Conservation (phyloP, 2,113 vertebrate species). For the Rousettus leschenaultii region DNA sequence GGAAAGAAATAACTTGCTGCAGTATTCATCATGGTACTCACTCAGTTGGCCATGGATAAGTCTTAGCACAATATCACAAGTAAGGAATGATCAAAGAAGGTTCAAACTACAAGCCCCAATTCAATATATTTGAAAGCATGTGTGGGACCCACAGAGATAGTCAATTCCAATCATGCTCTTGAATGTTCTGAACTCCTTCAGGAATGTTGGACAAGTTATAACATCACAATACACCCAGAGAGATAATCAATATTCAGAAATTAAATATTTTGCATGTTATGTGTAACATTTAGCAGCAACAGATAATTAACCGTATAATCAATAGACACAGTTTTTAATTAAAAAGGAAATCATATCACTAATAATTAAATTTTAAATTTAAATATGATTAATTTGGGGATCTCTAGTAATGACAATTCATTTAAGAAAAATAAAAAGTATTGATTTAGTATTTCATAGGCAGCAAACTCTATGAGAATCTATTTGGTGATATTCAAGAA, state of each 20-base stretch:
- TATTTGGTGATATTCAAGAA: neutral
- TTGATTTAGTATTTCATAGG: neutral
- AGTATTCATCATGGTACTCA: neutral
- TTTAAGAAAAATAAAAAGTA: neutral
- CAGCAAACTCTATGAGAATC: neutral
- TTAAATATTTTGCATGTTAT: neutral
- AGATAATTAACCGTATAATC: neutral
- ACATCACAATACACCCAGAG: neutral
- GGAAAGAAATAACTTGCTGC: neutral
- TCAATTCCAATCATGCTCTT: neutral
- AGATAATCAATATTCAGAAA: constrained; percentile 7
- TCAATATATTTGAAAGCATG: neutral
- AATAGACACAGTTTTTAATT: neutral
- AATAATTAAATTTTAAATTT: constrained; percentile 34
- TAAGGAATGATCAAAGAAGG: neutral
- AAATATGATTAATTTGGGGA: constrained; percentile 6
- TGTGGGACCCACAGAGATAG: neutral
- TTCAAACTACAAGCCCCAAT: neutral
- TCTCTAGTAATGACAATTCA: neutral
- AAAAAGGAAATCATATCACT: neutral
- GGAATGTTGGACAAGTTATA: neutral
- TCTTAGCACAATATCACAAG: neutral
- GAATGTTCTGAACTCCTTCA: neutral
- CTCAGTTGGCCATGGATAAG: neutral
- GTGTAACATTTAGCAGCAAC: neutral